phyloP scores from a whole-genome alignment of 2,888 invertebrate species.

The Leucoma salicis region DNA sequence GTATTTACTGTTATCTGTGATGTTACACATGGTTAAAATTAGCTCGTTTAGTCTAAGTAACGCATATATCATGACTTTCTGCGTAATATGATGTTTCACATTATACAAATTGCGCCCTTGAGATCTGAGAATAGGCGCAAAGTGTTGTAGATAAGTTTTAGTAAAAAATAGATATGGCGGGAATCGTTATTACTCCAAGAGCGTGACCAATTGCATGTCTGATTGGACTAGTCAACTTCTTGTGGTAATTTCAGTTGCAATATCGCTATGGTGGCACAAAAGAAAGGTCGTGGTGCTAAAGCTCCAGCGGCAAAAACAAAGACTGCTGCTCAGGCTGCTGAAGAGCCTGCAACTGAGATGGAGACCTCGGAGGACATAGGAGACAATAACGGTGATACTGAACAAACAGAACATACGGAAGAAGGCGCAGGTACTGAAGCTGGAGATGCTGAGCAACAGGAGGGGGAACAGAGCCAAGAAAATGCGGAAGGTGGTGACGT shows the following conservation, averaged over 20 bases:
- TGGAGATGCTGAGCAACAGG: conserved; percentile 30
- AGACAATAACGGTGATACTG: conserved; percentile 67
- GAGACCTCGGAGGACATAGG: conserved; percentile 47
- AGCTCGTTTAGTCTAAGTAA: conserved; percentile 21
- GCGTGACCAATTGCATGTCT: conserved; percentile 33
- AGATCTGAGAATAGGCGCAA: conserved; percentile 61
- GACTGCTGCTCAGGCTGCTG: conserved; percentile 49
- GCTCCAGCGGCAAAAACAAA: conserved; percentile 64
- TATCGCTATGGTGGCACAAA: conserved; percentile 70
- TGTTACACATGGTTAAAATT: conserved; percentile 32
- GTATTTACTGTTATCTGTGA: conserved; percentile 54
- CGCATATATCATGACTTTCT: conserved; percentile 25
- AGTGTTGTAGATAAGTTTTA: conserved; percentile 45
- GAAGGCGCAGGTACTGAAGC: conserved; percentile 36
- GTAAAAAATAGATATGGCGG: conserved; percentile 55
- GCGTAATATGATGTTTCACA: conserved; percentile 47
- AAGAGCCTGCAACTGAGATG: conserved; percentile 48
- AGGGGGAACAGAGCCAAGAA: conserved; percentile 44
- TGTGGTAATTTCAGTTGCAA: conserved; percentile 39
- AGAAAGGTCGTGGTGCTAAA: conserved; percentile 73
- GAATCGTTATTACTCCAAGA: conserved; percentile 44
- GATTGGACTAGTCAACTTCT: conserved; percentile 25
- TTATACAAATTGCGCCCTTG: conserved; percentile 59
- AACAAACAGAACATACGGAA: conserved; percentile 47
- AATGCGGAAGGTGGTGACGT: conserved; percentile 47